Percentiles rank a stretch among this genome's conserved stretches.
phyloP scores from a whole-genome alignment of 1,140 invertebrate genomes.

The Monochamus saltuarius region DNA sequence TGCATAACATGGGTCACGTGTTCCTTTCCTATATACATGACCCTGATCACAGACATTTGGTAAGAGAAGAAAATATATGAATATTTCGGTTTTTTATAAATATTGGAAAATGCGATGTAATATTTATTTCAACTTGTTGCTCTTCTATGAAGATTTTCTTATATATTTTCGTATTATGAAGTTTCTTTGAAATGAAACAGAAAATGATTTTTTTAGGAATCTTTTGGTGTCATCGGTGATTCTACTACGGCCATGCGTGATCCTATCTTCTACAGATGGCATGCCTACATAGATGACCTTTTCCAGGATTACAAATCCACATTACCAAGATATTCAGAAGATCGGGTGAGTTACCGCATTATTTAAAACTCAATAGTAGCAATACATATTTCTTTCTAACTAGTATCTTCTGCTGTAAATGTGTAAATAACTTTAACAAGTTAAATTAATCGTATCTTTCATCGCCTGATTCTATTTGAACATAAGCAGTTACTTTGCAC shows the following conservation, averaged over 20 bases:
- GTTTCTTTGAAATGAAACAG: too few relatives aligned
- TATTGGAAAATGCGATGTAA: slow-evolving; percentile 51
- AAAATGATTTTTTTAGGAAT: slow-evolving; percentile 49
- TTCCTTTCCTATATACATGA: slow-evolving; percentile 70
- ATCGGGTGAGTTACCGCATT: slow-evolving; percentile 53
- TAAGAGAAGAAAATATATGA: too few relatives aligned
- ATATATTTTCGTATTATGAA: too few relatives aligned
- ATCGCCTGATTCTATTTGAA: too few relatives aligned
- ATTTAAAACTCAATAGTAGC: neutral
- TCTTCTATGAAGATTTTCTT: slow-evolving; percentile 59
- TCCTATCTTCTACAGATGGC: slow-evolving; percentile 84
- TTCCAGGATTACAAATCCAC: slow-evolving; percentile 74
- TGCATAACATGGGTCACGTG: slow-evolving; percentile 71
- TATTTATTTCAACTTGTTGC: slow-evolving; percentile 60
- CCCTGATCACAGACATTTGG: slow-evolving; percentile 67
- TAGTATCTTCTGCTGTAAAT: too few relatives aligned
- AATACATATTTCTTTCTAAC: too few relatives aligned
- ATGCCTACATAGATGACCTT: slow-evolving; percentile 76
- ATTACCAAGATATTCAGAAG: slow-evolving; percentile 61
- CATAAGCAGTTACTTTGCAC: too few relatives aligned
- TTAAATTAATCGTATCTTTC: too few relatives aligned
- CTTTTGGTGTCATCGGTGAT: slow-evolving; percentile 66
- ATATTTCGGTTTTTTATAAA: too few relatives aligned
- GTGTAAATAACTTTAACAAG: too few relatives aligned
- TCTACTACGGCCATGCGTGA: slow-evolving; percentile 75